Base-by-base conservation (phyloP, 2,113 vertebrate genomes). In the Empidonax alnorum region DNA sequence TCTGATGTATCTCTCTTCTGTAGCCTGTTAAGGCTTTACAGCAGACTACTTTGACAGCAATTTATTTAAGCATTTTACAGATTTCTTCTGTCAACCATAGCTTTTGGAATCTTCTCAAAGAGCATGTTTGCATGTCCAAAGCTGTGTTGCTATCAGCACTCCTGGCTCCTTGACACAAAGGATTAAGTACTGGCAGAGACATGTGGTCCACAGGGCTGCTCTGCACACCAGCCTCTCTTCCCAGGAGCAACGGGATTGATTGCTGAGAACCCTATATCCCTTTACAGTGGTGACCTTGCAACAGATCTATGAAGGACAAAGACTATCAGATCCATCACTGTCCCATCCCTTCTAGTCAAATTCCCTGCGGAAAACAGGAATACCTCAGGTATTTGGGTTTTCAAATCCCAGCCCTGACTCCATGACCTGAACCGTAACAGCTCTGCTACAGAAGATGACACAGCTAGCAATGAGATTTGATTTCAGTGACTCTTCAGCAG, bases 91-190 rank as follows among this genome's bases (percentile, higher is more conserved):
- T 37, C 42, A 80, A 9, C 52, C 14, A 21, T 10, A 16, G 27
- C 63, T 69, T 94, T 81, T 85, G 31, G 18, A 87, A 59, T 59
- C 53, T 49, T 68, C 68, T 63, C 42, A 86, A 80, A 94, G 37
- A 79, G 17, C 0, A 0, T 4, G 41, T 44, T 33, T 93, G 42
- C 30, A 78, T 49, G 53, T 33, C 68, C 42, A 87, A 91, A 87
- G 52, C 68, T 16, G 3, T 50, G 33, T 27, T 72, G 37, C 61
- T 27, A 5, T 47, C 87, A 88, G 71, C n/a, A 75, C 31, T 39
- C n/a, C 62, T 37, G 67, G 25, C 35, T 84, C 74, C 41, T 56
- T 75, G 65, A 87, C 21, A 61, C 13, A 87, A 71, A 42, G 22
- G 53, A 90, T 73, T 66, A 78, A 80, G 87, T 39, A 59, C 66